A percentile compares a stretch with the other conserved stretches of the same genome.
Conservation (phyloP, 2,888 invertebrate genomes). For the Lasioglossum leucozonium region DNA sequence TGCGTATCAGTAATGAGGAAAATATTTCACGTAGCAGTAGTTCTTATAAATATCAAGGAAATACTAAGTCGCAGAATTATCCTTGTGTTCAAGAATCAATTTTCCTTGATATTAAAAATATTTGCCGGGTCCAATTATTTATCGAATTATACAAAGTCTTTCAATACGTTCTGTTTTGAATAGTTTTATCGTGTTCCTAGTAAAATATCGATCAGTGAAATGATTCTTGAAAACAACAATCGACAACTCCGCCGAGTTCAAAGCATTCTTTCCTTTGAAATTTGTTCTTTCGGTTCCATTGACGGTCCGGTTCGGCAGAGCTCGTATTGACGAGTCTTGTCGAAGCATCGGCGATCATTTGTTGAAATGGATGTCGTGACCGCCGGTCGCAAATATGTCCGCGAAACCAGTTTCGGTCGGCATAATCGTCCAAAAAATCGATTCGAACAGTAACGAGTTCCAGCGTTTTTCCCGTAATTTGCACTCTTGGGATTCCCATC, state of each 20-base stretch:
- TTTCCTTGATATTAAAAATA: neutral
- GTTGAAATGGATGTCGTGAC: slow-evolving; percentile 4
- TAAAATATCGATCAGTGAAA: neutral
- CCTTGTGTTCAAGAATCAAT: neutral
- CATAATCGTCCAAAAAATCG: slow-evolving; percentile 51
- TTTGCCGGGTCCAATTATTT: neutral
- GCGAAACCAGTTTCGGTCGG: slow-evolving; percentile 50
- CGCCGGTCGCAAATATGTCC: slow-evolving; percentile 15
- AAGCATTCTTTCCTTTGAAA: neutral
- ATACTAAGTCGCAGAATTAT: neutral
- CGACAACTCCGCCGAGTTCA: neutral
- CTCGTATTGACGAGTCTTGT: neutral
- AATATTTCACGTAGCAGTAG: neutral
- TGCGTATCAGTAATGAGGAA: neutral
- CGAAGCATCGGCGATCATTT: slow-evolving; percentile 8
- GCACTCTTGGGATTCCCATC: neutral
- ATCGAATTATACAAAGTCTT: neutral
- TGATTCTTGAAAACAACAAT: neutral
- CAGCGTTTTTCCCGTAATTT: slow-evolving; percentile 33
- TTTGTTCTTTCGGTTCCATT: neutral
- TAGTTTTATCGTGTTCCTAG: neutral
- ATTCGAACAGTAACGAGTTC: slow-evolving; percentile 35
- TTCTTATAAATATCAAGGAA: neutral
- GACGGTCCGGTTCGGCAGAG: neutral
- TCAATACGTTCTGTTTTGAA: neutral